Conservation (phyloP, 2,888 invertebrate genomes). For the Nineta flava region DNA sequence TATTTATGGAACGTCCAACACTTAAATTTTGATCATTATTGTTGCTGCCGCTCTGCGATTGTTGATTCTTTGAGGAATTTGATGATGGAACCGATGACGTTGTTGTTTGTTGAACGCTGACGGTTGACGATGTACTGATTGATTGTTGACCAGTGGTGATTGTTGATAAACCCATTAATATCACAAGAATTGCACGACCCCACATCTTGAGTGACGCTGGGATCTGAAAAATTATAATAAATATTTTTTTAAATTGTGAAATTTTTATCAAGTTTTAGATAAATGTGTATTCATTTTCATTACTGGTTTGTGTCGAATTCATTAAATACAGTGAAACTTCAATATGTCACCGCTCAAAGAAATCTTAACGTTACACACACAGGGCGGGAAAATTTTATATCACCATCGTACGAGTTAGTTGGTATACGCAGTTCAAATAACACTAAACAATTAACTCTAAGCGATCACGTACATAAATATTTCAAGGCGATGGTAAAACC, state of each 20-base stretch:
- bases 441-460: too few species aligned
- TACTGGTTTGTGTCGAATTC: too few species aligned
- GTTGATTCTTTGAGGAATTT: background rate
- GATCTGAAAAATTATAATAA: constrained; percentile 19
- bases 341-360: too few species aligned
- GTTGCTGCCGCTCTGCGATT: constrained; percentile 2
- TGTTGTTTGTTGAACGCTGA: background rate
- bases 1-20: constrained; percentile 71
- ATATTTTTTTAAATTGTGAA: constrained; percentile 7
- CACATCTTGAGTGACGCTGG: constrained; percentile 33
- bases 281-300: too few species aligned
- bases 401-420: too few species aligned
- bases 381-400: too few species aligned
- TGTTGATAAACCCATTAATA: constrained; percentile 21
- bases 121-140: constrained; percentile 8
- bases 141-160: constrained; percentile 11
- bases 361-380: too few species aligned
- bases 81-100: background rate
- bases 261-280: too few species aligned
- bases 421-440: too few species aligned
- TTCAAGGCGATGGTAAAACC: too few species aligned
- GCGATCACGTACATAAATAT: too few species aligned
- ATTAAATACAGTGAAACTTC: too few species aligned
- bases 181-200: constrained; percentile 30
- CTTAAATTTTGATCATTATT: constrained; percentile 35